Conservation (phyloP, 2,888 invertebrate genomes). For the Rotaria magnacalcarata region DNA sequence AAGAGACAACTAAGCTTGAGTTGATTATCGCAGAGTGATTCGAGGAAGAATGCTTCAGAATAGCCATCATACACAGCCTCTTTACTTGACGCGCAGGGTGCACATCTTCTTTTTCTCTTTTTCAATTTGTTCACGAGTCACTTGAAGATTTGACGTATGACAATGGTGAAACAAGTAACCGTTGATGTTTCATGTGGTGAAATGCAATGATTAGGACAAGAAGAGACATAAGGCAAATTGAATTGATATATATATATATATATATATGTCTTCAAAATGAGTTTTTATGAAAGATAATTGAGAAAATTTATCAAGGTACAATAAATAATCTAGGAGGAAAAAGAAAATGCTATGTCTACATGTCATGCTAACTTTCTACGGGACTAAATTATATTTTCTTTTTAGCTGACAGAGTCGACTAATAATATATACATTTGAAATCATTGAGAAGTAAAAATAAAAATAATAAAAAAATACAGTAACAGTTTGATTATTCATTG, state of each 20-base stretch:
- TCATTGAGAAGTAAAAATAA: no score
- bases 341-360: not conserved
- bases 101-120: conserved; percentile 21
- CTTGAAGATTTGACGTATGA: conserved; percentile 13
- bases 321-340: not conserved
- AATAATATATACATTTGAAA: no score
- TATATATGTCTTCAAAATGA: not conserved
- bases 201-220: not conserved
- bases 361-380: not conserved
- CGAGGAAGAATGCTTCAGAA: not conserved
- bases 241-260: not conserved
- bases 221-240: not conserved
- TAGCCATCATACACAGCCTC: conserved; percentile 9
- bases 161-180: not conserved
- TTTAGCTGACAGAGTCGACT: no score
- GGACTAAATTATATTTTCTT: no score
- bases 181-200: conserved; percentile 21
- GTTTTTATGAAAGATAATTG: not conserved
- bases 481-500: no score
- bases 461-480: no score
- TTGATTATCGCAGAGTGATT: not conserved
- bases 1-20: conserved; percentile 1
- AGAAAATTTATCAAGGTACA: not conserved
- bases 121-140: conserved; percentile 26
- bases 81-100: conserved; percentile 12